A percentile compares a stretch with the other conserved stretches of the same genome.
Evolutionary conservation across 1,140 invertebrate species (phyloP).

Genomic region (Rhizoglyphus robini): DNA sequence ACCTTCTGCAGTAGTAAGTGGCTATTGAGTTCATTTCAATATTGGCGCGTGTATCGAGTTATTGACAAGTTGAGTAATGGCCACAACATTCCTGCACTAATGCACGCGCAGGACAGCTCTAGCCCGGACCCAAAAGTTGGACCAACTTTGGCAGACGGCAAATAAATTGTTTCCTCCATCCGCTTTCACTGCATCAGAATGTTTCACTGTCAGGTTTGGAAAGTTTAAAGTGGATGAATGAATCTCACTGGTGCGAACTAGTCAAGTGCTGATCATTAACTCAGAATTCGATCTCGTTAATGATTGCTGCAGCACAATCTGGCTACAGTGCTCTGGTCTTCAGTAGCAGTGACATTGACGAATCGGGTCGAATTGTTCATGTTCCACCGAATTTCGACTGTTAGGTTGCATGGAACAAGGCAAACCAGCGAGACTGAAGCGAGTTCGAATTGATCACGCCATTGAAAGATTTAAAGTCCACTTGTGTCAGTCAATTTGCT

Average conservation of each 20-base stretch:
- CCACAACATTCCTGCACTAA: background rate
- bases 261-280: slow-evolving; percentile 3
- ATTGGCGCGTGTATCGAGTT: background rate
- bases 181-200: too few species aligned
- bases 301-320: too few species aligned
- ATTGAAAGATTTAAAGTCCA: too few species aligned
- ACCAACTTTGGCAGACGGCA: too few species aligned
- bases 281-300: slow-evolving; percentile 6
- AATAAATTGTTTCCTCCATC: slow-evolving; percentile 10
- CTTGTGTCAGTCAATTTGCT: too few species aligned
- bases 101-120: background rate
- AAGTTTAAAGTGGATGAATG: background rate
- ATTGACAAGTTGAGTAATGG: slow-evolving; percentile 11
- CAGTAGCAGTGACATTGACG: too few species aligned
- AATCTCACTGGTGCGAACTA: background rate
- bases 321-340: too few species aligned
- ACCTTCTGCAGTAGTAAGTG: background rate
- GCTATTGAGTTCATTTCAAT: background rate
- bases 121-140: background rate
- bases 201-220: background rate
- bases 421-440: too few species aligned
- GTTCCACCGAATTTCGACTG: too few species aligned
- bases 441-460: too few species aligned
- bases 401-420: too few species aligned
- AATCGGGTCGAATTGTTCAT: too few species aligned